phyloP scores from a whole-genome alignment of 2,888 invertebrate species.

The Phortica okadai region DNA sequence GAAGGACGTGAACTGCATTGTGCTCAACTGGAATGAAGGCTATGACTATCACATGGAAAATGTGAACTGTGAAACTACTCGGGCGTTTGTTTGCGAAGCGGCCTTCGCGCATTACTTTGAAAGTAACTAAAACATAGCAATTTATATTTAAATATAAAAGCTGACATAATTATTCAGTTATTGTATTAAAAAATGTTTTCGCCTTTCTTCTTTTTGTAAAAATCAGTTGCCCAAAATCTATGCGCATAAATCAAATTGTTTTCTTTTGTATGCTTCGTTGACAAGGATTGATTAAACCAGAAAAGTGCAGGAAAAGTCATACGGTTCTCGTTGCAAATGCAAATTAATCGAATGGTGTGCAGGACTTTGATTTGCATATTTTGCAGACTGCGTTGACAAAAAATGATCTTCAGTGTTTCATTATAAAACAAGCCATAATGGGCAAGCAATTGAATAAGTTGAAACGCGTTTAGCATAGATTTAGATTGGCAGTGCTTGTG shows the following conservation, averaged over 20 bases:
- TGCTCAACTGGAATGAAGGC: not conserved
- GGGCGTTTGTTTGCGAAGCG: not conserved
- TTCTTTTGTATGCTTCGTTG: not conserved
- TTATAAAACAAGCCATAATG: conserved; percentile 24
- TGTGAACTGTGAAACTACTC: not conserved
- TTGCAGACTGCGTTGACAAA: conserved; percentile 16
- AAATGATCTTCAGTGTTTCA: conserved; percentile 25
- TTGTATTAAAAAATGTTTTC: not conserved
- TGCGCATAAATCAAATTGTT: conserved; percentile 15
- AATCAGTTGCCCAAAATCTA: conserved; percentile 20
- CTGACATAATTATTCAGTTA: conserved; percentile 15
- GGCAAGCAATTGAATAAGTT: conserved; percentile 9
- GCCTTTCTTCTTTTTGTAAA: not conserved
- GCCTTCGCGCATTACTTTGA: not conserved
- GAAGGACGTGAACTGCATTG: not conserved
- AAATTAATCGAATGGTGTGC: not conserved
- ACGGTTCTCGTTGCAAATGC: conserved; percentile 19
- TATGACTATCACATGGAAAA: not conserved
- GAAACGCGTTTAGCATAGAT: not conserved
- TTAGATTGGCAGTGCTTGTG: not conserved
- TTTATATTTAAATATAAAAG: conserved; percentile 2
- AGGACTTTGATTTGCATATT: conserved; percentile 16
- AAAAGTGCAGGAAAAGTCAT: conserved; percentile 13
- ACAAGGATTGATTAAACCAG: conserved; percentile 26
- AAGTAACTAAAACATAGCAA: not conserved